Evolutionary conservation across 2,113 vertebrate species (phyloP), one percentile per base, ranked within the genome.

Genomic region (Megaptera novaeangliae): DNA sequence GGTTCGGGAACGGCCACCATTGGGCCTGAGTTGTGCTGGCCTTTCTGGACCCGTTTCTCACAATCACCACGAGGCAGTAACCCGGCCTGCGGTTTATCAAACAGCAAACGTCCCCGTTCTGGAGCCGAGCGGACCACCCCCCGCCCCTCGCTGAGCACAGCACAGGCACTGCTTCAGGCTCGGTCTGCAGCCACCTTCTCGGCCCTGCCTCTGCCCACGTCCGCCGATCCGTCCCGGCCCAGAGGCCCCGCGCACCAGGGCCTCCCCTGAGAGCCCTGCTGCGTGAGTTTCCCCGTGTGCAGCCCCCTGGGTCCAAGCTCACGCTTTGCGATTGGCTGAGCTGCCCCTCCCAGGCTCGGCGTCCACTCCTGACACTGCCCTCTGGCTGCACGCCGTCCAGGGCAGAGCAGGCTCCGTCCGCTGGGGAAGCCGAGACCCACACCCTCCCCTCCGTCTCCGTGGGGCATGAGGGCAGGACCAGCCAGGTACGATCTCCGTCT

Each of bases 401-500:
- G 21, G 31, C 20, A 0, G 8, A 34, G 69, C 12, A 39, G 57
- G 15, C 29, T 4, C 11, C 1, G 11, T 41, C 21, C 0, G 0
- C 75, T 7, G 57, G 66, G 18, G 44, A 52, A 34, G 18, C 3
- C 0, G 14, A n/a, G 18, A 34, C 25, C n/a, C 0, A 1, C 4
- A 0, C 1, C 52, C 15, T 11, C 1, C 34, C 66, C 17, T 21
- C 9, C 8, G 12, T 20, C 27, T 4, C 41, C 15, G 0, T 5
- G 17, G 20, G 21, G 44, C 55, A 31, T 0, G 0, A 0, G 1
- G 27, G 41, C 29, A 0, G 15, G 31, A 1, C 21, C 0, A 27
- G 25, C 6, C 36, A n/a, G 44, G 15, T 17, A 2, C 27, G 9
- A 2, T 20, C 18, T 61, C 61, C 8, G 36, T 75, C 55, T 64